Evolutionary conservation across 2,888 invertebrate species (phyloP).

Genomic region (Megastigmus dorsalis): DNA sequence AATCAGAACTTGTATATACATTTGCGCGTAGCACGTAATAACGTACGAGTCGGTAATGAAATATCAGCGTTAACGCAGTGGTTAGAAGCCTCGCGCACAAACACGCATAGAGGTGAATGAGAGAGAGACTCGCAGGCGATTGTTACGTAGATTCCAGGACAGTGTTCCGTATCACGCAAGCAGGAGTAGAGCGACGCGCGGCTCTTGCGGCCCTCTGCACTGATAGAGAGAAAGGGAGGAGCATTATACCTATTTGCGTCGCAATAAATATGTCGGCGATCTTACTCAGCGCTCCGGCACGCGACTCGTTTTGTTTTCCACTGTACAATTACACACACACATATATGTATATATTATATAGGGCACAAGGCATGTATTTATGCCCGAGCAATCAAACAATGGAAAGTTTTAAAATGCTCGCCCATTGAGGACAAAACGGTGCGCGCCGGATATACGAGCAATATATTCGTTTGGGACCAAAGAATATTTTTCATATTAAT

Average conservation of each 20-base stretch:
- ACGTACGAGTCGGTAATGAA: constrained; percentile 45
- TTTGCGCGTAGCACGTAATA: neutral
- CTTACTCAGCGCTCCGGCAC: constrained; percentile 53
- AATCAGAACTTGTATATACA: constrained; percentile 12
- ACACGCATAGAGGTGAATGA: neutral
- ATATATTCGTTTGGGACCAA: too few species aligned
- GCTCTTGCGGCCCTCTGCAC: constrained; percentile 35
- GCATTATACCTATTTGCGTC: constrained; percentile 58
- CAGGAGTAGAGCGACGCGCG: too few species aligned
- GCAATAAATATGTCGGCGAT: constrained; percentile 52
- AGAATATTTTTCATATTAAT: too few species aligned
- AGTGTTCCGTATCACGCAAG: constrained; percentile 63
- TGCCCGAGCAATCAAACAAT: constrained; percentile 47
- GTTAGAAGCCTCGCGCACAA: neutral
- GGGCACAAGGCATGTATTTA: constrained; percentile 24
- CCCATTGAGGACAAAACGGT: constrained; percentile 42
- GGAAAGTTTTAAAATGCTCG: too few species aligned
- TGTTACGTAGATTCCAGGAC: constrained; percentile 55
- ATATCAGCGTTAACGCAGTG: constrained; percentile 38
- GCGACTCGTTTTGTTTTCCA: constrained; percentile 51
- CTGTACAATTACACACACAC: constrained; percentile 47
- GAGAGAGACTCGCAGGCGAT: neutral
- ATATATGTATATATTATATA: too few species aligned
- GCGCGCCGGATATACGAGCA: neutral
- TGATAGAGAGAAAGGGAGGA: constrained; percentile 54